Evolutionary conservation across 2,797 vertebrate genomes (phyloP).

Genomic region (Champsocephalus esox): DNA sequence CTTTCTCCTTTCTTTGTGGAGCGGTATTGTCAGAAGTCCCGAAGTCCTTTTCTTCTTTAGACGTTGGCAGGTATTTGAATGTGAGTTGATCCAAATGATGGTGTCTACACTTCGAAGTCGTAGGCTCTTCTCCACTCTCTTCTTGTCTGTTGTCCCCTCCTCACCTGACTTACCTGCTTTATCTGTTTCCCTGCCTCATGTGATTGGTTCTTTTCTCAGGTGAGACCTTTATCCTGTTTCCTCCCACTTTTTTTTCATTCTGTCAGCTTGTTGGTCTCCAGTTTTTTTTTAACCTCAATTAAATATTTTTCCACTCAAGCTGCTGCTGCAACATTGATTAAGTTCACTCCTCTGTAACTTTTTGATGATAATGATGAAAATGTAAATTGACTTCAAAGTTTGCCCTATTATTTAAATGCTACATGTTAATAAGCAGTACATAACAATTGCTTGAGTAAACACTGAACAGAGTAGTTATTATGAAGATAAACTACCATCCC

Average conservation of each 20-base stretch:
- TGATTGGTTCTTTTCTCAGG: conserved; percentile 80
- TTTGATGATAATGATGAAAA: conserved; percentile 11
- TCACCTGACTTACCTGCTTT: conserved; percentile 85
- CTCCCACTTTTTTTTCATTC: conserved; percentile 45
- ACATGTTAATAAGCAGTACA: neutral
- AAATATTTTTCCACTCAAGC: conserved; percentile 70
- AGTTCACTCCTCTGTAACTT: conserved; percentile 17
- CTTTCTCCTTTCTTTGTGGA: conserved; percentile 30
- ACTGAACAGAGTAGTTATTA: neutral
- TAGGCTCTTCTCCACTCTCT: conserved; percentile 41
- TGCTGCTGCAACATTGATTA: conserved; percentile 38
- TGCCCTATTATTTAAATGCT: neutral
- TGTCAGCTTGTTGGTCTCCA: conserved; percentile 72
- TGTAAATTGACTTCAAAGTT: conserved; percentile 7
- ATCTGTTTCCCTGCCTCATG: conserved; percentile 75
- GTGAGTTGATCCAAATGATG: conserved; percentile 10
- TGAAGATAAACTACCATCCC: neutral
- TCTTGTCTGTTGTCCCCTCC: conserved; percentile 76
- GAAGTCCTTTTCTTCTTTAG: conserved; percentile 40
- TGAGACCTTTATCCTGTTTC: conserved; percentile 58
- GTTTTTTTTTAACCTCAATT: conserved; percentile 62
- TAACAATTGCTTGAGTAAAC: neutral
- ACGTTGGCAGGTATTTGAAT: conserved; percentile 29
- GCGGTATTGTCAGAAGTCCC: neutral
- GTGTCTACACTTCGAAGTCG: conserved; percentile 11